phyloP scores from a whole-genome alignment of 1,140 invertebrate species.

The Cecropterus lyciades region DNA sequence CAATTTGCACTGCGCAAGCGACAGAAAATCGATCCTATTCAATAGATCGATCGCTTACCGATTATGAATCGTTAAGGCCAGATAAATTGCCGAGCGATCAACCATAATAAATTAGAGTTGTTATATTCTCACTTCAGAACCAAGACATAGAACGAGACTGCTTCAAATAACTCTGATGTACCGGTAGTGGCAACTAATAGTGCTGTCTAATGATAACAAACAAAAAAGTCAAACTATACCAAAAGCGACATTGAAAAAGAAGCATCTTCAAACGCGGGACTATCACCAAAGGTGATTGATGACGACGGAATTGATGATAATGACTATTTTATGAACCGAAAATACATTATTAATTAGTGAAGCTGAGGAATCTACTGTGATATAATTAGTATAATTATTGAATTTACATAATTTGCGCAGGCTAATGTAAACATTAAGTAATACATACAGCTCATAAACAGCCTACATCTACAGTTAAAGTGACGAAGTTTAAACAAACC shows the following conservation, averaged over 20 bases:
- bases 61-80: slow-evolving; percentile 35
- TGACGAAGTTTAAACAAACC: background rate
- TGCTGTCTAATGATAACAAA: slow-evolving; percentile 2
- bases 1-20: slow-evolving; percentile 38
- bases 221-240: background rate
- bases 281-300: slow-evolving; percentile 34
- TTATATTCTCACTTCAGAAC: slow-evolving; percentile 31
- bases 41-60: slow-evolving; percentile 38
- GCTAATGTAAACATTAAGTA: background rate
- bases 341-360: slow-evolving; percentile 4
- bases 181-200: slow-evolving; percentile 2
- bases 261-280: background rate
- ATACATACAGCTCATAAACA: background rate
- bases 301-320: slow-evolving; percentile 32
- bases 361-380: background rate
- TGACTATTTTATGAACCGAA: slow-evolving; percentile 21
- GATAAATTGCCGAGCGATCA: slow-evolving; percentile 33
- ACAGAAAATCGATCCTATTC: slow-evolving; percentile 38
- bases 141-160: slow-evolving; percentile 19
- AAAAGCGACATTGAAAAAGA: background rate
- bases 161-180: slow-evolving; percentile 19
- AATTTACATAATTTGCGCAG: background rate
- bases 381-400: background rate
- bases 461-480: background rate
- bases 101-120: slow-evolving; percentile 32